Base-by-base conservation (phyloP, 1,140 invertebrate species). In the Drosophila jambulina region DNA sequence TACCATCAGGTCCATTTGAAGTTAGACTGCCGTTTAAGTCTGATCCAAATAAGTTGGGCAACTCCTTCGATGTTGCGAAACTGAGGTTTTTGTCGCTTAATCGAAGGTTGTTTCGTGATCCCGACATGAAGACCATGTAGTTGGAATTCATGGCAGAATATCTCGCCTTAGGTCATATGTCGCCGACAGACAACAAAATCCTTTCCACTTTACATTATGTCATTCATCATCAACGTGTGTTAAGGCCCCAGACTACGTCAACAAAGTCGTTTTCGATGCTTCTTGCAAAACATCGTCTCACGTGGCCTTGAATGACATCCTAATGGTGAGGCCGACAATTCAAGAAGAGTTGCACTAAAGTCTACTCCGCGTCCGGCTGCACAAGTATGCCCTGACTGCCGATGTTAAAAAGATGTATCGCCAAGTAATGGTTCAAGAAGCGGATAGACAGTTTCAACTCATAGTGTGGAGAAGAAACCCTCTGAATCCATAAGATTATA, bases 131-230 rank as follows among this genome's bases (percentile, higher is more conserved):
- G 19, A 19, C 13, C 40, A 42, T 19, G n/a, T 42, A 42, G 9
- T 19, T 42, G 40, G 40, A 42, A 32, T 23, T 36, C 13, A 32
- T 54, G 19, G 13, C 36, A 34, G 51, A 54, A 21, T 36, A 53
- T 19, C 17, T 40, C 17, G 5, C 38, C 17, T 9, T 40, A 7
- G 49, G 49, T 53, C 17, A 53, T 19, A 32, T 53, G 27, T 53
- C 49, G 23, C 27, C 27, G 19, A 53, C 49, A 53, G 27, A 53
- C 10, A 32, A 53, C 12, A 54, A 36, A 54, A n/a, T 48, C 25
- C 46, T 15, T 48, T 25, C 15, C 21, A 27, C 25, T 27, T 8
- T 9, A 27, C 23, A 49, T n/a, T 27, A 27, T 49, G 23, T 49
- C 15, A 49, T 27, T 9, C 25, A 15, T 4, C 23, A 49, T 49